These are phyloP conservation scores for Epizoanthus rinbou DNA, from an alignment of 92 coral and sea anemone species.

Conservation along the genomic window DNA sequence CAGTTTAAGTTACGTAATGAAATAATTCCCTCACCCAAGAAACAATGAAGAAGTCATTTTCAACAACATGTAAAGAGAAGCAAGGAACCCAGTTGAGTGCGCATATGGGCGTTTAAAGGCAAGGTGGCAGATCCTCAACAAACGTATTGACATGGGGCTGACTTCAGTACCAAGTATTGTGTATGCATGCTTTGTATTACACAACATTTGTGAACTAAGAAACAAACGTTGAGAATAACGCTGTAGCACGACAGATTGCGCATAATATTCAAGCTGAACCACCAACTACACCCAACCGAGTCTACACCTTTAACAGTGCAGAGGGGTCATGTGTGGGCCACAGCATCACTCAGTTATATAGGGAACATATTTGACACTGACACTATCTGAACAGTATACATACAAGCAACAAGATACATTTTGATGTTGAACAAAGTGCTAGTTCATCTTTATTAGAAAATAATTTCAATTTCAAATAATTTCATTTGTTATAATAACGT, in stretches of 20 bases:
- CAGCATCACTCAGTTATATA: constrained; percentile 16
- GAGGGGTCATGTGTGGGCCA: constrained; percentile 9
- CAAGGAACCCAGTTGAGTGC: constrained; percentile 21
- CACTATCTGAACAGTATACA: constrained; percentile 1
- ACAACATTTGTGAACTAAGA: constrained; percentile 44
- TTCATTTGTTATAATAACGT: not conserved
- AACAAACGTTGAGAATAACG: constrained; percentile 23
- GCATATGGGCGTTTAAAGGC: constrained; percentile 34
- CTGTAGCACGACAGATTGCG: constrained; percentile 29
- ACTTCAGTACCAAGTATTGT: constrained; percentile 29
- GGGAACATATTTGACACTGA: constrained; percentile 7
- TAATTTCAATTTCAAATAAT: not conserved
- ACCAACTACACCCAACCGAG: not conserved
- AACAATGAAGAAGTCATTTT: constrained; percentile 29
- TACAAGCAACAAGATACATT: not conserved
- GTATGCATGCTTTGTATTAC: constrained; percentile 36
- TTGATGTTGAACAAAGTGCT: not conserved
- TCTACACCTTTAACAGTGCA: not conserved
- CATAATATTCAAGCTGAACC: constrained; percentile 6
- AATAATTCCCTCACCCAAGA: too few relatives aligned
- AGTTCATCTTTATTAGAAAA: not conserved
- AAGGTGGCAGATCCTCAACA: constrained; percentile 19
- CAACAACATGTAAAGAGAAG: constrained; percentile 9
- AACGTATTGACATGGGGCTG: constrained; percentile 3
- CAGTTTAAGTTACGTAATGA: too few relatives aligned